Conservation (phyloP, 64 coral and sea anemone species). For the Anthopleura sola region DNA sequence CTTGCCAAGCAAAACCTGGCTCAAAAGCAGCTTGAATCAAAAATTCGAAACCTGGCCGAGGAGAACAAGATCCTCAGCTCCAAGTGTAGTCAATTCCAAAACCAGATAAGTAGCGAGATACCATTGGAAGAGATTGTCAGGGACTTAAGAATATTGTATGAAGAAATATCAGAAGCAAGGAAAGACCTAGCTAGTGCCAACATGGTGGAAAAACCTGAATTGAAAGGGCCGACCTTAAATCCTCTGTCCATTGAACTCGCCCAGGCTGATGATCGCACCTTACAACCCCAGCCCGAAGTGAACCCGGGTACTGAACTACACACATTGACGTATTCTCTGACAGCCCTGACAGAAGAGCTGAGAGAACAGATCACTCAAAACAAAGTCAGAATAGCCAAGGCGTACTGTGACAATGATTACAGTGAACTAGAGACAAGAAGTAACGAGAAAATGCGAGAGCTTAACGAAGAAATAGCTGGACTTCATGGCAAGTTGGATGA, state of each 20-base stretch:
- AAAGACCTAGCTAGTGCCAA: conserved; percentile 7
- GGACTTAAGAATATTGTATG: background rate
- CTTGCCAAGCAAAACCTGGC: background rate
- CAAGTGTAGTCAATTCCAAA: background rate
- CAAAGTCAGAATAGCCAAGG: background rate
- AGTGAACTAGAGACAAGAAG: background rate
- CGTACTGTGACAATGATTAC: background rate
- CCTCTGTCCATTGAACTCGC: conserved; percentile 19
- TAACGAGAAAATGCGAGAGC: background rate
- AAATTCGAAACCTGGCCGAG: background rate
- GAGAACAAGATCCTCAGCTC: background rate
- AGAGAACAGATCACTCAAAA: background rate
- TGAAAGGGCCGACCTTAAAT: background rate
- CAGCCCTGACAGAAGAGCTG: background rate
- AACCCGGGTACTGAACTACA: background rate
- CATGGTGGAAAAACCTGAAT: background rate
- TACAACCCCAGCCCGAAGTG: background rate
- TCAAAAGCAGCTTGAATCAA: background rate
- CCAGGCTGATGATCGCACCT: background rate
- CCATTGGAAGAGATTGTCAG: background rate
- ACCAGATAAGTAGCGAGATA: background rate
- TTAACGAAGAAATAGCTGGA: background rate
- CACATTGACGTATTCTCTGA: background rate
- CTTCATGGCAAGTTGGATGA: background rate
- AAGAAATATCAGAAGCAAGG: conserved; percentile 4